These are phyloP conservation scores for Hoplostethus mediterraneus DNA, from an alignment of 2,797 vertebrate species.

Conservation along the genomic window DNA sequence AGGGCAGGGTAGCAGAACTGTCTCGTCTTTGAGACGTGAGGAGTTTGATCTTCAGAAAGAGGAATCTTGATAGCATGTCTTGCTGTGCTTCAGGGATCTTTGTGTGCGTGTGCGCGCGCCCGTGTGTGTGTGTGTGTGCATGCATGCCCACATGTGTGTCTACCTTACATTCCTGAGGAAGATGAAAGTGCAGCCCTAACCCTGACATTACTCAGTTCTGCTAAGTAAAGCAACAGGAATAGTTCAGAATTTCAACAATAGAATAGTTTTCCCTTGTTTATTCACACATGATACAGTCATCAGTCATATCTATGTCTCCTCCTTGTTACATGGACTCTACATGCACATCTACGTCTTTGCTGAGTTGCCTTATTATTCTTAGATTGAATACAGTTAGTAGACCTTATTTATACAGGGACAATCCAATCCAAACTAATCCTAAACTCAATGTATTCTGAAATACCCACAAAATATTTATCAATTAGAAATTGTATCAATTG, in stretches of 20 bases:
- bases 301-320: conserved; percentile 42
- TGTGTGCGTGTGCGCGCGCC: conserved; percentile 28
- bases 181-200: conserved; percentile 59
- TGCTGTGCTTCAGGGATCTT: conserved; percentile 65
- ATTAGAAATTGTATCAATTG: too few species aligned
- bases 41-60: conserved; percentile 78
- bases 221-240: conserved; percentile 61
- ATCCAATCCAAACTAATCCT: background rate
- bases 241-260: conserved; percentile 40
- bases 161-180: conserved; percentile 56
- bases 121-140: conserved; percentile 10
- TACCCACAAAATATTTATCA: too few species aligned
- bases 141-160: conserved; percentile 47
- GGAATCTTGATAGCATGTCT: conserved; percentile 70
- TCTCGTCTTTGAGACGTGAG: conserved; percentile 75
- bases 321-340: conserved; percentile 20
- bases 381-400: background rate
- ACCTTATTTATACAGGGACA: conserved; percentile 4
- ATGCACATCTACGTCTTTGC: conserved; percentile 6
- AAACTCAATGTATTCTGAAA: too few species aligned
- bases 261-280: conserved; percentile 39
- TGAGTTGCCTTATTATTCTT: conserved; percentile 26
- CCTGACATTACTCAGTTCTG: conserved; percentile 45
- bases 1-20: conserved; percentile 70
- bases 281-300: conserved; percentile 36